Base-by-base conservation (phyloP, 2,888 invertebrate species). In the Ctena decussata region DNA sequence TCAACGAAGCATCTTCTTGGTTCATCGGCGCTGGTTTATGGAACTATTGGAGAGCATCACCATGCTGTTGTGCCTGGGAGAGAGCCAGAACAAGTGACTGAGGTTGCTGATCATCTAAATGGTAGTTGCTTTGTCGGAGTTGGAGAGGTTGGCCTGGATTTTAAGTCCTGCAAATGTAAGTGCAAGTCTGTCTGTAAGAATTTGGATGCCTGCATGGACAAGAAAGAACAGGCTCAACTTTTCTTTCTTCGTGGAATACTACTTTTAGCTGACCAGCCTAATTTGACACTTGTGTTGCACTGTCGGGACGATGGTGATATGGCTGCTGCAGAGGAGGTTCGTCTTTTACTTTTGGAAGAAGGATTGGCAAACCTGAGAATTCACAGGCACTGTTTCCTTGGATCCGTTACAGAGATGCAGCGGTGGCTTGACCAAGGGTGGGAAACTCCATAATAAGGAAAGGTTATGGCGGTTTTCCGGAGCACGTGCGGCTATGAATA, bases 311-410 rank as follows among this genome's bases (percentile, higher is more conserved):
- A 71, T 71, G 71, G 71, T 12, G 39, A 71, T 71, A 39, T 35
- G 44, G 39, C 35, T n/a, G 71, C 71, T 71, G 37, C 71, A 37
- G 39, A n/a, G 24, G 71, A 71, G 27, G 71, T 37, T n/a, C 24
- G n/a, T n/a, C 39, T 27, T 24, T 12, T 41, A 3, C 11, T 71
- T 8, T 5, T 15, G 5, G 71, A 37, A n/a, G 21, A n/a, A 37
- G 44, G 44, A n/a, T 41, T 71, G 39, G 30, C 39, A 24, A 5
- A 71, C 11, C 71, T 71, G 2, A 5, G 71, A 6, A 37, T 37
- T 37, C 71, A 71, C 39, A 71, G 71, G 44, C 71, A 71, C n/a
- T 71, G 71, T 71, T 71, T 71, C 24, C 6, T 71, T 37, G 71
- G 37, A 5, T n/a, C n/a, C 15, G 24, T 71, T 5, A 39, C 5